Percentiles rank a stretch among this genome's conserved stretches.
Conservation (phyloP, 1,140 invertebrate genomes). For the Mya arenaria region DNA sequence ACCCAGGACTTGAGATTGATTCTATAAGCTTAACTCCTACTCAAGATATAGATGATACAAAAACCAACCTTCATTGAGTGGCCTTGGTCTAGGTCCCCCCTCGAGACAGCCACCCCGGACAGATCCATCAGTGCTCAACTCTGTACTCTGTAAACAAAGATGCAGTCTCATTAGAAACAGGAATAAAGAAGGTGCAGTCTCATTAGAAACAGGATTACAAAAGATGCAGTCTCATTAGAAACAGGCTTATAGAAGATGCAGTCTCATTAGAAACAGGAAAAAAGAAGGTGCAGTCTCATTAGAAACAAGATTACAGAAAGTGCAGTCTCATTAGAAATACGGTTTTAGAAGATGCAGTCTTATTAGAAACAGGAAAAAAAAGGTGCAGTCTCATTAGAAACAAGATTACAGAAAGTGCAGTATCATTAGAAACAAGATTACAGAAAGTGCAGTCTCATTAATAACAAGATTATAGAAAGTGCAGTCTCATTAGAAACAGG, state of each 20-base stretch:
- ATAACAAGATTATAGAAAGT: too few species aligned
- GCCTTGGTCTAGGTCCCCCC: slow-evolving; percentile 41
- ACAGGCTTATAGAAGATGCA: neutral
- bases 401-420: too few species aligned
- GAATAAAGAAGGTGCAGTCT: neutral
- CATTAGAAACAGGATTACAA: neutral
- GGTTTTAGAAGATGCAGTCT: too few species aligned
- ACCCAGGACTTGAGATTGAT: neutral
- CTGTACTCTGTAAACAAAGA: slow-evolving; percentile 41
- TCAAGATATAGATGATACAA: neutral
- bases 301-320: neutral
- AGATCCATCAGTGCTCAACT: slow-evolving; percentile 14
- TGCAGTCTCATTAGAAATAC: too few species aligned
- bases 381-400: too few species aligned
- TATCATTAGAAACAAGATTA: too few species aligned
- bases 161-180: neutral
- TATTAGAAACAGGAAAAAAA: too few species aligned
- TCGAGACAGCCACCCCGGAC: slow-evolving; percentile 48
- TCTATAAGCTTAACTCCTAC: too few species aligned
- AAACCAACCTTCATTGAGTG: neutral
- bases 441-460: too few species aligned
- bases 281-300: neutral
- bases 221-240: neutral
- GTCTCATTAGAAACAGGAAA: neutral
- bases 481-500: too few species aligned